Base-by-base conservation (phyloP, 2,888 invertebrate genomes). In the Plebejus melissa region DNA sequence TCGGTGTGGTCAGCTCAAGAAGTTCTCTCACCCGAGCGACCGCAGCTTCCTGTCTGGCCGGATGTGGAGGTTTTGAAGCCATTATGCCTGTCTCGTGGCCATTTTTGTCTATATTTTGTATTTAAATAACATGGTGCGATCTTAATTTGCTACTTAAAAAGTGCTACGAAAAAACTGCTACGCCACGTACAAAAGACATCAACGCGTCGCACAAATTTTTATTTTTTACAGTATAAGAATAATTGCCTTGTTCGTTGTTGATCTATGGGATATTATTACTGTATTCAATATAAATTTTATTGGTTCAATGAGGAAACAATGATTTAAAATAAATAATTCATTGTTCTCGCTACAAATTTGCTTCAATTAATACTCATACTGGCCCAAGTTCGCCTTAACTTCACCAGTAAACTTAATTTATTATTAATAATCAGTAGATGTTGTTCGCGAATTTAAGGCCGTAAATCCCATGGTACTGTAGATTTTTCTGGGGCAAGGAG, bases 131-230 rank as follows among this genome's bases (percentile, higher is more conserved):
- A 36, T 11, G 3, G 13, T 65, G 11, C 32, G 28, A 65, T 11
- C 9, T 58, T 2, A 9, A 22, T 32, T 65, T 65, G 4, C 13
- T 4, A 11, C 9, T 60, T 11, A n/a, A 16, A 13, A 22, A 9
- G 7, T 28, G 46, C 50, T 46, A 72, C 77, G 50, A 74, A 54
- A 57, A 74, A 9, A 22, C 41, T 65, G 65, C 22, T 74, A 32
- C 54, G 54, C 36, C 78, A 78, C 83, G 77, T 86, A 83, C 82
- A 86, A 88, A 87, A 89, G 90, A 90, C 89, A 87, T 90, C 87
- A 89, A 90, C 91, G 90, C 84, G 79, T 76, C 70, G 69, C 74
- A 70, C 60, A 46, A 75, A 76, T 75, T 41, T 32, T 41, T 4
- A 22, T 32, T 7, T 69, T 28, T 28, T 16, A 13, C 2, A 46